Percentiles rank a stretch among this genome's conserved stretches.
Conservation (phyloP, 2,888 invertebrate genomes). For the Eupithecia subumbrata region DNA sequence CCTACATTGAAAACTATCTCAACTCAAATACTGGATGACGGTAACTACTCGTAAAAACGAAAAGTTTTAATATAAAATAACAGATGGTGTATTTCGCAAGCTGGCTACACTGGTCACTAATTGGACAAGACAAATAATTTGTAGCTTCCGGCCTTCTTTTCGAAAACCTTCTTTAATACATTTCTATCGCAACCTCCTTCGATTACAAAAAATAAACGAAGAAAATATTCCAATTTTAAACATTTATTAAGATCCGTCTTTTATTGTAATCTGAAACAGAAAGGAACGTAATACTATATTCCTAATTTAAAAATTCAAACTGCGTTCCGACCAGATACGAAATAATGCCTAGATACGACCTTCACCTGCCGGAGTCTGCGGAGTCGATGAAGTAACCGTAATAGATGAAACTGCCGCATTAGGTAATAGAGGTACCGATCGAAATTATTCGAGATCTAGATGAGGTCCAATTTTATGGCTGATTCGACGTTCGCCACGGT, state of each 20-base stretch:
- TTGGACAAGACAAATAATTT: not conserved
- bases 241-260: not conserved
- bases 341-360: conserved; percentile 43
- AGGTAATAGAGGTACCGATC: conserved; percentile 57
- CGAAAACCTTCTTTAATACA: not conserved
- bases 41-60: not conserved
- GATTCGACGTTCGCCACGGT: conserved; percentile 45
- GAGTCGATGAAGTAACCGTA: conserved; percentile 56
- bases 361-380: conserved; percentile 48
- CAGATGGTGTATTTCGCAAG: conserved; percentile 1
- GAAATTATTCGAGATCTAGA: conserved; percentile 41
- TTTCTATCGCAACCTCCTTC: not conserved
- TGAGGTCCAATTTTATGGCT: conserved; percentile 46
- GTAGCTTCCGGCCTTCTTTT: not conserved
- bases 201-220: not conserved
- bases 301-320: conserved; percentile 4
- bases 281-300: not conserved
- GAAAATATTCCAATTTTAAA: not conserved
- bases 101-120: not conserved
- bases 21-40: not conserved
- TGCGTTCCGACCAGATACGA: not conserved
- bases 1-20: not conserved
- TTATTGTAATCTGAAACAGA: too few species aligned
- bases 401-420: conserved; percentile 57
- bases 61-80: not conserved